These are phyloP conservation scores for Drosophila koepferae DNA, from an alignment of 2,888 invertebrate genomes.

Conservation along the genomic window DNA sequence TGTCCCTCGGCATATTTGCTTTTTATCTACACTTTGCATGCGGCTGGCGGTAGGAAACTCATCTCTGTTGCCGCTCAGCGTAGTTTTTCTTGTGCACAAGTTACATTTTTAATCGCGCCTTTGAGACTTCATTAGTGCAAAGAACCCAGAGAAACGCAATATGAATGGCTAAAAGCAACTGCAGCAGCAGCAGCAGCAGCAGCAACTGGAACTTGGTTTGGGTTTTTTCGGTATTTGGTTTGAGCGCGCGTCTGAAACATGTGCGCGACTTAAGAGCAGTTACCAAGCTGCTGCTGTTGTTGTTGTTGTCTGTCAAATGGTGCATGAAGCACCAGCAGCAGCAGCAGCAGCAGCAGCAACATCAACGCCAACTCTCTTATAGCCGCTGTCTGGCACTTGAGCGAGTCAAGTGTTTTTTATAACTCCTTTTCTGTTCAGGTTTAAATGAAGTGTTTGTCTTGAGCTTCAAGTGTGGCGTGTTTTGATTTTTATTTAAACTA, in stretches of 20 bases:
- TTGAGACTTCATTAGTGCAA: constrained; percentile 79
- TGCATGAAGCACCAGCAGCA: constrained; percentile 63
- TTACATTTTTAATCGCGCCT: constrained; percentile 81
- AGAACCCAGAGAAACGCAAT: constrained; percentile 50
- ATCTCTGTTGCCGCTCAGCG: constrained; percentile 50
- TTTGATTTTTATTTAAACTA: constrained; percentile 74
- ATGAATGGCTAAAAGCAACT: constrained; percentile 60
- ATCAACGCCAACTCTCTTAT: constrained; percentile 28
- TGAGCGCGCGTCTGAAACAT: constrained; percentile 56
- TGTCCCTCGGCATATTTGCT: constrained; percentile 70
- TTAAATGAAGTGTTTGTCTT: constrained; percentile 77
- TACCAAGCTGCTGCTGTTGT: constrained; percentile 33
- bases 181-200: constrained; percentile 7
- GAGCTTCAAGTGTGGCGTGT: constrained; percentile 77
- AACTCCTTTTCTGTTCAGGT: constrained; percentile 68
- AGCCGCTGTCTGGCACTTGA: constrained; percentile 67
- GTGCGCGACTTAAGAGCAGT: constrained; percentile 74
- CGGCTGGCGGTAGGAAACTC: constrained; percentile 32
- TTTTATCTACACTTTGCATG: constrained; percentile 77
- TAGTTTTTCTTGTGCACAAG: constrained; percentile 72
- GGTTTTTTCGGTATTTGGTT: constrained; percentile 21
- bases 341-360: constrained; percentile 32
- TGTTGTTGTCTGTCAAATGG: constrained; percentile 75
- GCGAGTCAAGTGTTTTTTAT: constrained; percentile 70
- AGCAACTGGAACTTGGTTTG: constrained; percentile 14